phyloP scores from a whole-genome alignment of 2,888 invertebrate species.

The Zootermopsis nevadensis region DNA sequence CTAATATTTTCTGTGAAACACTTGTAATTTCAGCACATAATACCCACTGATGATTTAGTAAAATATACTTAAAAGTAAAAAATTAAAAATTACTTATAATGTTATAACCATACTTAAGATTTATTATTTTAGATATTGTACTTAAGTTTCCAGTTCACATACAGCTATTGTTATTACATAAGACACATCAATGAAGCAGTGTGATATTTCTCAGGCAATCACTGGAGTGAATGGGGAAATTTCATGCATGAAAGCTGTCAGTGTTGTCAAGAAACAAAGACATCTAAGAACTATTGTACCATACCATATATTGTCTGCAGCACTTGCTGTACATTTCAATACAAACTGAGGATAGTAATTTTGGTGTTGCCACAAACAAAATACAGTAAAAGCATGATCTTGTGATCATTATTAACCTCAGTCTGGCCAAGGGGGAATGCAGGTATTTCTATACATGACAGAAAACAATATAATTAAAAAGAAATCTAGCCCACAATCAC shows the following conservation, averaged over 20 bases:
- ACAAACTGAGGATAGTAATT: background rate
- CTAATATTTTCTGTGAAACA: background rate
- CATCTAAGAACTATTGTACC: conserved; percentile 22
- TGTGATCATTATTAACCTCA: conserved; percentile 22
- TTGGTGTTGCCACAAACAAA: conserved; percentile 29
- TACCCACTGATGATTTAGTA: background rate
- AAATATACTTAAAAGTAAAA: background rate
- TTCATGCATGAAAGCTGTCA: conserved; percentile 19
- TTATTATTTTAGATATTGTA: conserved; percentile 4
- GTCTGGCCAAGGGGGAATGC: conserved; percentile 36
- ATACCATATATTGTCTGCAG: conserved; percentile 40
- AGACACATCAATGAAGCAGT: conserved; percentile 46
- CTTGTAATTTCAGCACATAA: background rate
- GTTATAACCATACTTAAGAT: background rate
- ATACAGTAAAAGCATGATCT: conserved; percentile 23
- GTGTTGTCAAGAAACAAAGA: conserved; percentile 25
- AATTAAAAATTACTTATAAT: background rate
- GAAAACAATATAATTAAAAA: conserved; percentile 28
- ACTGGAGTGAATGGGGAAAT: conserved; percentile 30
- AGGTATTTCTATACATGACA: conserved; percentile 18
- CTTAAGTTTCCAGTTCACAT: conserved; percentile 38
- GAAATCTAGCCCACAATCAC: conserved; percentile 26
- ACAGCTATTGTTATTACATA: conserved; percentile 26
- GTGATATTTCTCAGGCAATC: conserved; percentile 49
- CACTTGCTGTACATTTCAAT: conserved; percentile 10